phyloP scores from a whole-genome alignment of 2,113 vertebrate genomes.

The Clarias macrocephalus region DNA sequence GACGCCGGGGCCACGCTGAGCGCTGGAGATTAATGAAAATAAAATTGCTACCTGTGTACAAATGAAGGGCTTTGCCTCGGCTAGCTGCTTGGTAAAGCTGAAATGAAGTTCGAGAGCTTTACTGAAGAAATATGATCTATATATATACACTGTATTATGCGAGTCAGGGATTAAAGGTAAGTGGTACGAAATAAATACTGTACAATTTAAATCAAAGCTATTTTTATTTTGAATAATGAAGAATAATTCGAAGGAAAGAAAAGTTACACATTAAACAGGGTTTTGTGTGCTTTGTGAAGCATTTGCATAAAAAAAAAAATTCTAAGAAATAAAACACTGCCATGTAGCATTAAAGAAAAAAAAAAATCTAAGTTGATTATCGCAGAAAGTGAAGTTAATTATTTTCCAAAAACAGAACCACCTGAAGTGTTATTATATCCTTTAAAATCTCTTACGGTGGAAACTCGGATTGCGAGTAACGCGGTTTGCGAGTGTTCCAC shows the following conservation, averaged over 20 bases:
- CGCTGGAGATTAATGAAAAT: not conserved
- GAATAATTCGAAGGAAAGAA: not conserved
- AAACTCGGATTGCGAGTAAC: too few relatives aligned
- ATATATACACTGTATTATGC: not conserved
- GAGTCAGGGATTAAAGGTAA: not conserved
- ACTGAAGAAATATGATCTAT: not conserved
- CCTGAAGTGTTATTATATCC: not conserved
- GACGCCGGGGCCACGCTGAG: not conserved
- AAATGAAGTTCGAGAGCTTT: not conserved
- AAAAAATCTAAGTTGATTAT: not conserved
- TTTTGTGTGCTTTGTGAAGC: not conserved
- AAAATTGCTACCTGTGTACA: conserved; percentile 7
- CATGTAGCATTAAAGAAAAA: not conserved
- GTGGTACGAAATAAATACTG: not conserved
- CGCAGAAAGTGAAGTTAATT: not conserved
- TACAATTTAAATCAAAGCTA: not conserved
- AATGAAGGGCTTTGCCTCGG: conserved; percentile 18
- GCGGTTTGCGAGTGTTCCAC: too few relatives aligned
- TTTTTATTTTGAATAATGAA: not conserved
- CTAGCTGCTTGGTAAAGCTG: not conserved
- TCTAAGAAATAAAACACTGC: not conserved
- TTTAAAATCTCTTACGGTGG: not conserved
- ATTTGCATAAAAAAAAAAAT: too few relatives aligned
- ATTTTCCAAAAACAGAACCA: not conserved
- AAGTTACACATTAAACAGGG: too few relatives aligned